phyloP scores from a whole-genome alignment of 1,140 invertebrate species.

The Doryteuthis pealeii region DNA sequence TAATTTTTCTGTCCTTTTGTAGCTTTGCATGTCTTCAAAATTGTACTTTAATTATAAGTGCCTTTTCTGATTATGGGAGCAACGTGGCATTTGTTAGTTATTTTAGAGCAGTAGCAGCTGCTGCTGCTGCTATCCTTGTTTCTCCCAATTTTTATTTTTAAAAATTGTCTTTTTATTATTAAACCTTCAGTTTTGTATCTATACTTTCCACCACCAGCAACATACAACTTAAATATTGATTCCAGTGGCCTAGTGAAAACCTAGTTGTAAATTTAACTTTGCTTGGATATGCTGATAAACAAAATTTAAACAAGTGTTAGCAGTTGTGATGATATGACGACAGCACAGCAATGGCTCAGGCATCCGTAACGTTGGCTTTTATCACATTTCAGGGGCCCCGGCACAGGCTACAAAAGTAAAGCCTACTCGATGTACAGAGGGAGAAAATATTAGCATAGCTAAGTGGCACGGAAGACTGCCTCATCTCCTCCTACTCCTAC shows the following conservation, averaged over 20 bases:
- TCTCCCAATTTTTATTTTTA: too few relatives aligned
- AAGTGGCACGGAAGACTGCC: slow-evolving; percentile 1
- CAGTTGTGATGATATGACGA: neutral
- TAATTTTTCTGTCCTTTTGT: neutral
- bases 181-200: too few relatives aligned
- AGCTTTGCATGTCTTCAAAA: neutral
- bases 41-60: neutral
- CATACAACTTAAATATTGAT: too few relatives aligned
- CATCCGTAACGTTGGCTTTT: slow-evolving; percentile 10
- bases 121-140: too few relatives aligned
- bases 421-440: slow-evolving; percentile 3
- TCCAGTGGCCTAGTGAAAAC: too few relatives aligned
- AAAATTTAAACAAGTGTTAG: neutral
- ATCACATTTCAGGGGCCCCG: slow-evolving; percentile 12
- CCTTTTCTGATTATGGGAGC: neutral
- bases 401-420: slow-evolving; percentile 6
- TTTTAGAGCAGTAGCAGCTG: too few relatives aligned
- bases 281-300: too few relatives aligned
- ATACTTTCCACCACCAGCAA: too few relatives aligned
- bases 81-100: neutral
- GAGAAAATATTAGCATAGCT: slow-evolving; percentile 7
- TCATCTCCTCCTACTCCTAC: neutral
- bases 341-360: neutral
- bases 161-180: too few relatives aligned
- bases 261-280: too few relatives aligned